phyloP scores from a whole-genome alignment of 1,140 invertebrate genomes.

The Ceratina australensis region DNA sequence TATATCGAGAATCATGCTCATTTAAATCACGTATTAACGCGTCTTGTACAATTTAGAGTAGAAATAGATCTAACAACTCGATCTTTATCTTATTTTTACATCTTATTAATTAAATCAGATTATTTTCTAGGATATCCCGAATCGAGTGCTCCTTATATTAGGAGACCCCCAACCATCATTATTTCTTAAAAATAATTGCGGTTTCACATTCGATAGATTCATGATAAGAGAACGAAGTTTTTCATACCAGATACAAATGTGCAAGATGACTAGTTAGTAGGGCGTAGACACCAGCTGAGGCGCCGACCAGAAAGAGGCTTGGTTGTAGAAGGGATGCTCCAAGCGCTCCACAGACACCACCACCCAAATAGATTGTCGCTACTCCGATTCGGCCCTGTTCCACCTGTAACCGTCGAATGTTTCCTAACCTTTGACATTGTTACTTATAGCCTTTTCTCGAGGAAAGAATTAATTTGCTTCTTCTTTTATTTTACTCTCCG shows the following conservation, averaged over 20 bases:
- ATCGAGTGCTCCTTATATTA: too few species aligned
- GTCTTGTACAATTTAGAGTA: too few species aligned
- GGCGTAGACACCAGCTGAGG: slow-evolving; percentile 96
- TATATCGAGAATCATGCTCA: too few species aligned
- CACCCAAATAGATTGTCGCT: slow-evolving; percentile 84
- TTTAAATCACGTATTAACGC: too few species aligned
- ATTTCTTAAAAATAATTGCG: too few species aligned
- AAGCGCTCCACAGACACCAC: slow-evolving; percentile 85
- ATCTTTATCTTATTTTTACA: too few species aligned
- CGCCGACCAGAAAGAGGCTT: slow-evolving; percentile 89
- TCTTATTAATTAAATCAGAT: too few species aligned
- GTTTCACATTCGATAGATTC: too few species aligned
- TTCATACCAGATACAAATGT: slow-evolving; percentile 91
- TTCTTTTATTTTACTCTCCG: neutral
- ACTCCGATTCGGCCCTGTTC: slow-evolving; percentile 91
- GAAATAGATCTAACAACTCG: too few species aligned
- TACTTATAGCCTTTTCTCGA: neutral
- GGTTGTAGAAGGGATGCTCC: slow-evolving; percentile 91
- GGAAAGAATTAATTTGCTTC: neutral
- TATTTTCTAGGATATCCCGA: too few species aligned
- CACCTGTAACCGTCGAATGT: slow-evolving; percentile 80
- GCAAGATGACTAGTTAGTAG: slow-evolving; percentile 94
- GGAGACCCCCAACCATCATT: too few species aligned
- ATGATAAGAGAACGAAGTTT: too few species aligned
- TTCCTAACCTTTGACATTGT: neutral